phyloP scores from a whole-genome alignment of 1,140 invertebrate species.

The Lucilia cuprina region DNA sequence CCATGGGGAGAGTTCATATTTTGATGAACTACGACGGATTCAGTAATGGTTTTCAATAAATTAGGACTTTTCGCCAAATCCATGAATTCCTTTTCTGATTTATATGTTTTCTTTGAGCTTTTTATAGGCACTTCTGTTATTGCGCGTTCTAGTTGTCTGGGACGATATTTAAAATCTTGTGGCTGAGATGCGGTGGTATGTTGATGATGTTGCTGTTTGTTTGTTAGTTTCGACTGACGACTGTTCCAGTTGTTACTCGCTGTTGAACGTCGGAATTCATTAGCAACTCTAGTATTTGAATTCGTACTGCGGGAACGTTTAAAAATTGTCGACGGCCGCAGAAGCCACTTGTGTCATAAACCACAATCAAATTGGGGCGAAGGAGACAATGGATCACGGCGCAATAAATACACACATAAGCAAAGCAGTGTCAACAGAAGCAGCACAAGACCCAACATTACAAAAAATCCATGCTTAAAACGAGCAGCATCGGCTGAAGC shows the following conservation, averaged over 20 bases:
- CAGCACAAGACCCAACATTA: conserved; percentile 52
- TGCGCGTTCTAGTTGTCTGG: not conserved
- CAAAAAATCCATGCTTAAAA: conserved; percentile 60
- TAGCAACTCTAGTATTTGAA: conserved; percentile 25
- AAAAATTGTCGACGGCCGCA: conserved; percentile 56
- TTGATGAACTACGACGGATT: not conserved
- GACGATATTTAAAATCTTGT: conserved; percentile 3
- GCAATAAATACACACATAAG: conserved; percentile 56
- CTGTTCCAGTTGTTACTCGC: conserved; percentile 36
- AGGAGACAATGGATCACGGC: conserved; percentile 43
- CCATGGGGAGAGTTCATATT: conserved; percentile 36
- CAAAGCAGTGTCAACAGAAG: conserved; percentile 53
- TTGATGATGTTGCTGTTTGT: not conserved
- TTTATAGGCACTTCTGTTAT: not conserved
- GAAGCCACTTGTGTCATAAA: conserved; percentile 62
- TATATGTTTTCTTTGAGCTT: conserved; percentile 31
- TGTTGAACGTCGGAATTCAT: conserved; percentile 42
- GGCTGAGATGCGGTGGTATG: not conserved
- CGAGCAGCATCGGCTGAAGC: conserved; percentile 55
- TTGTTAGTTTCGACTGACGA: not conserved
- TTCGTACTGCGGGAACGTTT: conserved; percentile 40
- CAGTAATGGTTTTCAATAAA: conserved; percentile 19
- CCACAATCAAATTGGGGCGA: conserved; percentile 38
- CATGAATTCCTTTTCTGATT: not conserved
- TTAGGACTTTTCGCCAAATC: not conserved